These are phyloP conservation scores for Maniola jurtina DNA, from an alignment of 1,140 invertebrate genomes.

Conservation along the genomic window DNA sequence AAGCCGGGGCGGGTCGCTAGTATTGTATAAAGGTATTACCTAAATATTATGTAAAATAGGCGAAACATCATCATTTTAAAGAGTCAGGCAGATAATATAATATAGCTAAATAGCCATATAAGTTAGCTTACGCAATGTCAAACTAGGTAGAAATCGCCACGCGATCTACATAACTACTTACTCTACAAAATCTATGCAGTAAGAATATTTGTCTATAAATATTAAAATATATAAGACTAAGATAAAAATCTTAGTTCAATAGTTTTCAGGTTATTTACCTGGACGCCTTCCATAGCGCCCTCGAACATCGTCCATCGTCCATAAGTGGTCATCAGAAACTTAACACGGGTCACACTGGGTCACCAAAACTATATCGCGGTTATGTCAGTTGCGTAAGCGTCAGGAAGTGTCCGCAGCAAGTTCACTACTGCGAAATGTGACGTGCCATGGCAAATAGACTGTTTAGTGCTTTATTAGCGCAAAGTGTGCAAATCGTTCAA, in stretches of 20 bases:
- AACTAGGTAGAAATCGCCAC: background rate
- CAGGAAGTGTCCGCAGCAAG: conserved; percentile 42
- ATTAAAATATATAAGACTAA: background rate
- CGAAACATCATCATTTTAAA: background rate
- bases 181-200: background rate
- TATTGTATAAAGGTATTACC: too few relatives aligned
- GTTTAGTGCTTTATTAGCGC: conserved; percentile 75
- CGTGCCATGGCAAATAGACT: conserved; percentile 48
- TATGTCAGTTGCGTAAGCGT: conserved; percentile 26
- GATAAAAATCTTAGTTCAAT: background rate
- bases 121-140: background rate
- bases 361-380: conserved; percentile 22
- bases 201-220: background rate
- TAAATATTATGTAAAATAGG: background rate
- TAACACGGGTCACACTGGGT: conserved; percentile 6
- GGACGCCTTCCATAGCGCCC: conserved; percentile 52
- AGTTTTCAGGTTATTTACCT: conserved; percentile 40
- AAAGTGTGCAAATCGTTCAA: conserved; percentile 69
- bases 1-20: too few relatives aligned
- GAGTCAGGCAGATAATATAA: background rate
- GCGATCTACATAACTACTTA: background rate
- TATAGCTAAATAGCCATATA: background rate
- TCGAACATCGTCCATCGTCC: conserved; percentile 70
- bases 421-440: conserved; percentile 43
- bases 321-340: conserved; percentile 52